Base-by-base conservation (phyloP, 2,888 invertebrate genomes). In the Parasteatoda lunata region DNA sequence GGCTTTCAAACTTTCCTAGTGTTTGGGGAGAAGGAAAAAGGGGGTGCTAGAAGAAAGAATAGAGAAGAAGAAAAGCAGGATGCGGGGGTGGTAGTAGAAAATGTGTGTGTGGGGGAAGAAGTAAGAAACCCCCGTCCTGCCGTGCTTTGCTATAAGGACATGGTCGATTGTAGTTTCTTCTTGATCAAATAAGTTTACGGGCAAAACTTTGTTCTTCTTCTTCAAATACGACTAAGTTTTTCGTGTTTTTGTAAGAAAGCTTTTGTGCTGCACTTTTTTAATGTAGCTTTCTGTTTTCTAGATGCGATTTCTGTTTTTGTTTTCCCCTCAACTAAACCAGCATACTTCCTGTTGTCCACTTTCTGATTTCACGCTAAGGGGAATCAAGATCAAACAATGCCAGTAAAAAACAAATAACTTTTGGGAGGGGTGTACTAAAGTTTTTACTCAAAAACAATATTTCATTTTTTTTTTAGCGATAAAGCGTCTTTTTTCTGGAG, bases 141-240 rank as follows among this genome's bases (percentile, higher is more conserved):
- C 78, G 82, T 78, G 78, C 83, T 83, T 78, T 59, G 82, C 87
- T 82, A 83, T 73, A 78, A 83, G 79, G 87, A 88, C 87, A 88
- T 78, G 87, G 87, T 88, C 87, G 87, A 88, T 88, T 83, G 80
- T 88, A 88, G 87, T 88, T 88, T 88, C 87, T 88, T 79, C 87
- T 88, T 83, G 87, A 88, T 88, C 87, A 88, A 88, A 88, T 88
- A 88, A 88, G 87, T 88, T 88, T 88, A 88, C 83, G 87, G 83
- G 78, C 87, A 75, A 83, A 88, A 88, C 87, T 88, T 88, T 88
- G 87, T 88, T 88, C 82, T 88, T 87, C 78, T 87, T 88, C 83
- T 66, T 73, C 82, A 83, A 83, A 88, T 83, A 76, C 82, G 78
- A 83, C 86, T 87, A 71, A 83, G 87, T 78, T 88, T 83, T 88